Base-by-base conservation (phyloP, 1,140 invertebrate species). In the Alviniconcha marisindica region DNA sequence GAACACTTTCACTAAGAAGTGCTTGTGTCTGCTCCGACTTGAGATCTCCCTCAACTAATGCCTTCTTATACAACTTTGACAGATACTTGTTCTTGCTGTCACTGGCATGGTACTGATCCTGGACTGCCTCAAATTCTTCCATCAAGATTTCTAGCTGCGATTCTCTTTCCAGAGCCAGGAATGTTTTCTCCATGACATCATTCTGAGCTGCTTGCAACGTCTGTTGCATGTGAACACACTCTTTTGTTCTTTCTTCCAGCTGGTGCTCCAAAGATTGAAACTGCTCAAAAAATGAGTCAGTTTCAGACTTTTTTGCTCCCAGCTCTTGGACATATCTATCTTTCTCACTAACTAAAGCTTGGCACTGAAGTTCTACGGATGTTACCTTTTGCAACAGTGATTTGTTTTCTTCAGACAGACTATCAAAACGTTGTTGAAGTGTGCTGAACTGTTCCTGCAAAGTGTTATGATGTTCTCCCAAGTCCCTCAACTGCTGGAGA, bases 61-160 rank as follows among this genome's bases (percentile, higher is more conserved):
- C 73, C 33, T 76, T 48, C 44, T 51, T 76, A 24, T 76, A 54
- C 28, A 54, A 24, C 78, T 66, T 66, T 14, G 78, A 66, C 33
- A 81, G 48, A 15, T 81, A 33, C 60, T 66, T 81, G 66, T n/a
- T 69, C 18, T 44, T 31, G 21, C 33, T 40, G 24, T 81, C 78
- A 69, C 7, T 33, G 56, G 56, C 60, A 33, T 24, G 42, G 21
- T 38, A 81, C 31, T 81, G 66, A 56, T 60, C 69, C 66, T 33
- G 51, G 24, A 82, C 36, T 54, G 31, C 42, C 33, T 82, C 81
- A 51, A 73, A 42, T n/a, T 82, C 81, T 74, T 73, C 51, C 38
- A 44, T 60, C 63, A 82, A 21, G 40, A 82, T 48, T 60, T 44
- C 28, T n/a, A 76, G 28, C 73, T 76, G 73, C 12, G 73, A 76